These are phyloP conservation scores for Sarcophaga peregrina DNA, from an alignment of 1,140 invertebrate species.

Conservation along the genomic window DNA sequence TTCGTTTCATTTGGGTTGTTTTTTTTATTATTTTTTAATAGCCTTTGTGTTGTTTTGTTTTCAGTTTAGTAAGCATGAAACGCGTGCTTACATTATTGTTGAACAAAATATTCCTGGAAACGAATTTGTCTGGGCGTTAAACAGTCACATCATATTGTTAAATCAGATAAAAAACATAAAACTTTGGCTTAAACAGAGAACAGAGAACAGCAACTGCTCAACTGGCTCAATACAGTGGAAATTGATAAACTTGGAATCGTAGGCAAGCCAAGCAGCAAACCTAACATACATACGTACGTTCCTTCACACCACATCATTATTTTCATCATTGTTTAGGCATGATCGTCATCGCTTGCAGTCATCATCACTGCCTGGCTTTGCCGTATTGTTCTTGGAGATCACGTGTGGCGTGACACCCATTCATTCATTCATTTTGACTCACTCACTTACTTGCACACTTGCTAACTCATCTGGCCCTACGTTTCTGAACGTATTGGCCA, in stretches of 20 bases:
- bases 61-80: constrained; percentile 34
- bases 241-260: constrained; percentile 15
- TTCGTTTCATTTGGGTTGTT: neutral
- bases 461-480: too few species aligned
- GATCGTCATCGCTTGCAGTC: too few species aligned
- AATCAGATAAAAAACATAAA: constrained; percentile 27
- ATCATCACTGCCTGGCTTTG: neutral
- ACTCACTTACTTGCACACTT: neutral
- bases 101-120: constrained; percentile 41
- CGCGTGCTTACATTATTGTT: constrained; percentile 39
- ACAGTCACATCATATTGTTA: constrained; percentile 38
- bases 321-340: constrained; percentile 17
- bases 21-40: neutral
- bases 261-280: too few species aligned
- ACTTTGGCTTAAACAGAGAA: neutral
- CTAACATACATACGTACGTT: neutral
- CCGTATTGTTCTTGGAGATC: constrained; percentile 31
- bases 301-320: constrained; percentile 29
- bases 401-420: constrained; percentile 40
- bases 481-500: neutral
- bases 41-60: neutral
- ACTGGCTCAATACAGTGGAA: neutral
- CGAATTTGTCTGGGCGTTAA: constrained; percentile 41
- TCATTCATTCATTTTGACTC: constrained; percentile 6
- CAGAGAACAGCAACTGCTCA: neutral